Evolutionary conservation across 1,140 invertebrate genomes (phyloP).

Genomic region (Neodiprion fabricii): DNA sequence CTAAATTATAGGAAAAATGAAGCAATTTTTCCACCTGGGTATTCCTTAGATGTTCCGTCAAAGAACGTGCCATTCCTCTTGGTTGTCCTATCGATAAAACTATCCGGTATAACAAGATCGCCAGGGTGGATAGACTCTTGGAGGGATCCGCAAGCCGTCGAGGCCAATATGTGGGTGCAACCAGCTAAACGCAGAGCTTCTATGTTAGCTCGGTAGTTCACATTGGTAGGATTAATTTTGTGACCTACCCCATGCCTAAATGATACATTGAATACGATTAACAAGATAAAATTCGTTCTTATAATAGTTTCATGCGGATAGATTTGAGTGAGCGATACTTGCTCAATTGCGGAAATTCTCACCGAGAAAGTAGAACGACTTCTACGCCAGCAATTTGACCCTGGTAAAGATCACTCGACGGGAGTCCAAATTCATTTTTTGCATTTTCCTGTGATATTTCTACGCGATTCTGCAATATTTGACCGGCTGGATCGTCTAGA

Average conservation of each 20-base stretch:
- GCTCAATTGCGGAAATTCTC: conserved; percentile 10
- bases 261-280: conserved; percentile 5
- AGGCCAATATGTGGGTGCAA: conserved; percentile 91
- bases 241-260: conserved; percentile 89
- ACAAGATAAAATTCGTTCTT: background rate
- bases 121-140: conserved; percentile 87
- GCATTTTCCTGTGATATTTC: conserved; percentile 53
- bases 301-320: background rate
- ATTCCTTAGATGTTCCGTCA: conserved; percentile 72
- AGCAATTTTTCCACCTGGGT: conserved; percentile 46
- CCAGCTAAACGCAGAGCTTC: conserved; percentile 88
- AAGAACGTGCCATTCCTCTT: conserved; percentile 84
- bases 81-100: conserved; percentile 88
- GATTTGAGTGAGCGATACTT: too few relatives aligned
- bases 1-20: conserved; percentile 5
- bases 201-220: conserved; percentile 98
- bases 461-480: conserved; percentile 75
- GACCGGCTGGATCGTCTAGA: conserved; percentile 76
- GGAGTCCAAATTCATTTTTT: conserved; percentile 84
- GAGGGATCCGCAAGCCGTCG: conserved; percentile 92
- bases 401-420: conserved; percentile 66
- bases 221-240: conserved; percentile 76
- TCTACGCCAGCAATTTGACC: conserved; percentile 80
- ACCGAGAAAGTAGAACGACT: conserved; percentile 83
- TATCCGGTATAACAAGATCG: conserved; percentile 88